phyloP scores from a whole-genome alignment of 2,113 vertebrate species.

The Neogale vison region DNA sequence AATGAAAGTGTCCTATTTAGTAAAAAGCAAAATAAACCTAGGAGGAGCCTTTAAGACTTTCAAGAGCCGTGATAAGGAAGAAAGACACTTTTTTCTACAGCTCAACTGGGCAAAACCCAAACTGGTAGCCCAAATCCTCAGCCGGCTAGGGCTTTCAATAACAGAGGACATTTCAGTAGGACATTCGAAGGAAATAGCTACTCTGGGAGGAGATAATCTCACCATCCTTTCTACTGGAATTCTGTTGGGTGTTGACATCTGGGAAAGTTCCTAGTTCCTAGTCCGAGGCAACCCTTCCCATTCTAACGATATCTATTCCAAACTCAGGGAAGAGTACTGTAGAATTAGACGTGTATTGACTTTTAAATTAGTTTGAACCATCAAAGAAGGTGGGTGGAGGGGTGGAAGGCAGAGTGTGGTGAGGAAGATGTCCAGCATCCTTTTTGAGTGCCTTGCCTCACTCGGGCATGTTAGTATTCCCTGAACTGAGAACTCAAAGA shows the following conservation, averaged over 20 bases:
- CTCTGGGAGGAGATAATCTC: not conserved
- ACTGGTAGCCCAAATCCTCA: not conserved
- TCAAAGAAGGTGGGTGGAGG: not conserved
- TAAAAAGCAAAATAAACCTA: not conserved
- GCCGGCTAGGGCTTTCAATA: not conserved
- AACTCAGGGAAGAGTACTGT: not conserved
- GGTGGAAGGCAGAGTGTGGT: not conserved
- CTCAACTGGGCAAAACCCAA: not conserved
- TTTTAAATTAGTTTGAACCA: not conserved
- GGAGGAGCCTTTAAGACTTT: not conserved
- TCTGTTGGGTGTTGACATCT: not conserved
- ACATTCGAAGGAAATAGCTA: not conserved
- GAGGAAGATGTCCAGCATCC: not conserved
- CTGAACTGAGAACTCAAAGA: not conserved
- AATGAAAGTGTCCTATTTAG: not conserved
- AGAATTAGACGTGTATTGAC: not conserved
- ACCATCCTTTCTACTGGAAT: not conserved
- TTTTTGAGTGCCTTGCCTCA: not conserved
- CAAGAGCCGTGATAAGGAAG: not conserved
- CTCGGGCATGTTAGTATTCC: not conserved
- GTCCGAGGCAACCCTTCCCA: not conserved
- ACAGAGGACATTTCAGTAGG: not conserved
- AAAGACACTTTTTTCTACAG: not conserved
- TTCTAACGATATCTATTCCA: not conserved
- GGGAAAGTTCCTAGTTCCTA: not conserved